Conservation (phyloP, 2,888 invertebrate species). For the Rapana venosa region DNA sequence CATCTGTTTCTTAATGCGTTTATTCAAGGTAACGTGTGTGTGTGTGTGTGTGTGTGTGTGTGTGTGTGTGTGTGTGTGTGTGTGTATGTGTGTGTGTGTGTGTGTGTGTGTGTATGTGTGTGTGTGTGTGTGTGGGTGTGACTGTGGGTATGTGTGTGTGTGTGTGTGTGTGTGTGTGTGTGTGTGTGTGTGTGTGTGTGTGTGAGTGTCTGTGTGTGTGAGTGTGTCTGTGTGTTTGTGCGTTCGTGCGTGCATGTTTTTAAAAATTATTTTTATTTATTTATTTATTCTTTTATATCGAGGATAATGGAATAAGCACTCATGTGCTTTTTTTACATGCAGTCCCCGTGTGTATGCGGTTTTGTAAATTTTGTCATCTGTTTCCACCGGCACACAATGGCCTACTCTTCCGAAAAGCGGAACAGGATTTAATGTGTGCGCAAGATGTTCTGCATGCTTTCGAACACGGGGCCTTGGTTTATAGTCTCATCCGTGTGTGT, state of each 20-base stretch:
- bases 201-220: not conserved
- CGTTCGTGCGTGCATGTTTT: not conserved
- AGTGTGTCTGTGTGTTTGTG: not conserved
- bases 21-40: not conserved
- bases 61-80: not conserved
- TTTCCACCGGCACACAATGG: too few species aligned
- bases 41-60: not conserved
- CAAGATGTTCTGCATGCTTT: too few species aligned
- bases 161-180: not conserved
- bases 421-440: too few species aligned
- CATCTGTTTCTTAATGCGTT: not conserved
- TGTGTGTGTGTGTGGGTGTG: not conserved
- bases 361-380: too few species aligned
- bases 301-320: too few species aligned
- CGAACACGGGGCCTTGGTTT: too few species aligned
- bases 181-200: not conserved
- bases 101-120: not conserved
- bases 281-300: too few species aligned
- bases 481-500: too few species aligned
- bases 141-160: not conserved
- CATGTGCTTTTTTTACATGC: too few species aligned
- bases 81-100: not conserved
- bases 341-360: too few species aligned
- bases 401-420: too few species aligned
- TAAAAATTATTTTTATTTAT: too few species aligned